Percentiles rank a stretch among this genome's conserved stretches.
Conservation (phyloP, 1,140 invertebrate genomes). For the Heliconius eleuchia region DNA sequence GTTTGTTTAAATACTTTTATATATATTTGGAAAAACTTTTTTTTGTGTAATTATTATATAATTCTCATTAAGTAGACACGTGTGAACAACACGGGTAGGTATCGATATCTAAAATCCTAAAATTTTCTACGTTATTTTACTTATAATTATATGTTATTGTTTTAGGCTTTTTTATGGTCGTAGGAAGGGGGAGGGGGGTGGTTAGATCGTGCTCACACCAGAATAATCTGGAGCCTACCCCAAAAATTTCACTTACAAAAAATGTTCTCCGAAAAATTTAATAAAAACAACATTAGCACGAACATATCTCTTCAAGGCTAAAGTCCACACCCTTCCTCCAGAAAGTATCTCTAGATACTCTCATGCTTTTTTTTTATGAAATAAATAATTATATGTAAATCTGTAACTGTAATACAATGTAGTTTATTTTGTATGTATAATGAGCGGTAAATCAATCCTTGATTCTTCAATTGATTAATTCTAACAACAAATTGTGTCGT, state of each 20-base stretch:
- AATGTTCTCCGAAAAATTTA: too few relatives aligned
- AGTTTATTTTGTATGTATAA: neutral
- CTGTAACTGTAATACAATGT: neutral
- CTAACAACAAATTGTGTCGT: conserved; percentile 15
- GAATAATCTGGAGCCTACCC: too few relatives aligned
- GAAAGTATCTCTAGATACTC: too few relatives aligned
- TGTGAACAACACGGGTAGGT: neutral
- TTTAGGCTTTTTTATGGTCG: too few relatives aligned
- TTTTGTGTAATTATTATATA: neutral
- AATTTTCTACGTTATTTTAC: neutral
- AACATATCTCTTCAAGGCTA: too few relatives aligned
- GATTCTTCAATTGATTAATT: conserved; percentile 27
- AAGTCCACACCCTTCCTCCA: too few relatives aligned
- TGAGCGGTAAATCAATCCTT: neutral
- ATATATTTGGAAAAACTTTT: neutral
- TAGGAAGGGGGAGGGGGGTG: too few relatives aligned
- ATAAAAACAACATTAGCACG: too few relatives aligned
- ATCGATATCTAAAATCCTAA: too few relatives aligned
- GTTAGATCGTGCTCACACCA: too few relatives aligned
- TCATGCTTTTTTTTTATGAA: neutral
- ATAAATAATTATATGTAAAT: neutral
- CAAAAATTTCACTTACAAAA: too few relatives aligned
- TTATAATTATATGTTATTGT: too few relatives aligned
- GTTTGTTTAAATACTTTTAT: neutral
- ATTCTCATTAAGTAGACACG: neutral